Percentiles rank a stretch among this genome's conserved stretches.
These are phyloP conservation scores for Epinephelus cyanopodus DNA, from an alignment of 2,113 vertebrate species.

Conservation along the genomic window DNA sequence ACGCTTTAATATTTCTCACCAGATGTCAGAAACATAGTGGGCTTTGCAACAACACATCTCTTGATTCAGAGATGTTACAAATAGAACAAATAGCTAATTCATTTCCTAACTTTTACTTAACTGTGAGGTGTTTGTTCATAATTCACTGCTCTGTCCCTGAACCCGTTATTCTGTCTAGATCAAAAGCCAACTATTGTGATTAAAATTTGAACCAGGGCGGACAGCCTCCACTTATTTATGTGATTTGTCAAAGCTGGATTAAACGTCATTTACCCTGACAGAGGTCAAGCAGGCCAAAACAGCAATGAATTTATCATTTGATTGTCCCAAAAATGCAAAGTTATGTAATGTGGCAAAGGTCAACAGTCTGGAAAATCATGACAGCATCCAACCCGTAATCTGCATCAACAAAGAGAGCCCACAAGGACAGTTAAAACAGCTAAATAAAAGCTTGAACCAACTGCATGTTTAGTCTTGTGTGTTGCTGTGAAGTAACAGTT, in stretches of 20 bases:
- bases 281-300: neutral
- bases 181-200: neutral
- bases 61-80: slow-evolving; percentile 6
- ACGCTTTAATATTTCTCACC: slow-evolving; percentile 24
- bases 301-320: slow-evolving; percentile 15
- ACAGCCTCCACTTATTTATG: neutral
- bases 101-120: neutral
- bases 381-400: neutral
- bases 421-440: neutral
- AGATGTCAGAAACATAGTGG: slow-evolving; percentile 43
- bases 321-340: neutral
- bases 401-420: slow-evolving; percentile 1
- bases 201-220: neutral
- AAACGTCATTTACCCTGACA: neutral
- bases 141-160: neutral
- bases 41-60: slow-evolving; percentile 6
- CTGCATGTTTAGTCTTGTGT: neutral
- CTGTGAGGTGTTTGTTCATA: neutral
- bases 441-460: neutral
- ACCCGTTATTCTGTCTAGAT: neutral
- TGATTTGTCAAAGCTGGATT: slow-evolving; percentile 16
- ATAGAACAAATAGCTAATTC: neutral
- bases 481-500: neutral
- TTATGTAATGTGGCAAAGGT: slow-evolving; percentile 46
- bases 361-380: slow-evolving; percentile 48